These are phyloP conservation scores for Agrochola litura DNA, from an alignment of 2,888 invertebrate genomes.

Conservation along the genomic window DNA sequence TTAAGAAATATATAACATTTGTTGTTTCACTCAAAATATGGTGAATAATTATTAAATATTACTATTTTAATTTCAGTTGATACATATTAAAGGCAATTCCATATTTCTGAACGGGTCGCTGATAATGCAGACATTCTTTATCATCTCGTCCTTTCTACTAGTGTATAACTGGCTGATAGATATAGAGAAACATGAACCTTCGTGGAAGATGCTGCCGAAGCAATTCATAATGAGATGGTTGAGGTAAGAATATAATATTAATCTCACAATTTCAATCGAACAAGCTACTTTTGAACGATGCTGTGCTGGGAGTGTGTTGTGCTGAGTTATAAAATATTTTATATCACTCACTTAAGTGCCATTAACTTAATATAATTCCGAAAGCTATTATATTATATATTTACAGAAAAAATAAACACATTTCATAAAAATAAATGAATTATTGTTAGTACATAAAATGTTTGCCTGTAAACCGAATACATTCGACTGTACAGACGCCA, in stretches of 20 bases:
- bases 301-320: background rate
- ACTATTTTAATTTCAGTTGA: constrained; percentile 37
- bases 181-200: constrained; percentile 54
- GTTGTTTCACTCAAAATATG: background rate
- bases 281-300: background rate
- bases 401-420: background rate
- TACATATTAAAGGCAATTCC: rapidly evolving
- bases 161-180: constrained; percentile 65
- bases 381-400: too few species aligned
- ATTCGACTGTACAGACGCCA: background rate
- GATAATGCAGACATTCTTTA: constrained; percentile 71
- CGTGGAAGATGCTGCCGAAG: constrained; percentile 63
- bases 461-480: background rate
- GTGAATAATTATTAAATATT: background rate
- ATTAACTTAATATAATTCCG: background rate
- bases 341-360: background rate
- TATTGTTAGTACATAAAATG: background rate
- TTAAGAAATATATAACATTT: background rate
- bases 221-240: constrained; percentile 69
- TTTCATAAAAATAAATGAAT: background rate
- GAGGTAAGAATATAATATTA: constrained; percentile 62
- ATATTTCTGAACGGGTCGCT: constrained; percentile 64
- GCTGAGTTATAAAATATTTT: background rate
- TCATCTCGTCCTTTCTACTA: constrained; percentile 71
- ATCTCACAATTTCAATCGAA: background rate